A percentile compares a stretch with the other conserved stretches of the same genome.
phyloP scores from a whole-genome alignment of 2,888 invertebrate species.

The Altica lythri region DNA sequence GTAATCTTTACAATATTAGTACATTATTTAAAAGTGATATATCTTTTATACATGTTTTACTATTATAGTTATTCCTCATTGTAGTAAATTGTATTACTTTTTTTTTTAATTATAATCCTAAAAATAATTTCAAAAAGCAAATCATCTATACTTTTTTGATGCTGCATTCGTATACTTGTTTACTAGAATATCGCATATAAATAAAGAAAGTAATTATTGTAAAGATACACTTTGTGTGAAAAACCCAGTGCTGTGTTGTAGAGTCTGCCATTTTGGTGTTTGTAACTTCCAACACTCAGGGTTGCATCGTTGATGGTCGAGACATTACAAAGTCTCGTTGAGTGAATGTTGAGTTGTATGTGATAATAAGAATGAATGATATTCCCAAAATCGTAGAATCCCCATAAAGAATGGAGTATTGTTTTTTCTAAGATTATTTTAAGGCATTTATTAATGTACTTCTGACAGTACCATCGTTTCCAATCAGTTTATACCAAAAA shows the following conservation, averaged over 20 bases:
- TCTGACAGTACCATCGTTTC: slow-evolving; percentile 47
- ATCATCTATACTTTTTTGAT: not conserved
- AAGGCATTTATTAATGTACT: slow-evolving; percentile 54
- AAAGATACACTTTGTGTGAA: not conserved
- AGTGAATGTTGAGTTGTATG: slow-evolving; percentile 38
- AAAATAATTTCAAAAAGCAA: not conserved
- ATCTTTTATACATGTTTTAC: no score
- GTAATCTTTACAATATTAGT: no score
- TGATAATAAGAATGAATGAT: slow-evolving; percentile 40
- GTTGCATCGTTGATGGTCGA: slow-evolving; percentile 42
- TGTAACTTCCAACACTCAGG: slow-evolving; percentile 50
- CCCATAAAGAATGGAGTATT: slow-evolving; percentile 45
- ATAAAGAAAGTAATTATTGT: not conserved
- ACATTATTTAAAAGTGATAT: no score
- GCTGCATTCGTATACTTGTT: no score
- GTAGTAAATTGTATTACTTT: no score
- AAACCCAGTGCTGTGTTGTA: slow-evolving; percentile 35
- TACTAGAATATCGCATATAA: not conserved
- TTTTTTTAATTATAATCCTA: not conserved
- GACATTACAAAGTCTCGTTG: slow-evolving; percentile 35
- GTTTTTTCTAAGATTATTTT: slow-evolving; percentile 46
- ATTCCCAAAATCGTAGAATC: slow-evolving; percentile 36
- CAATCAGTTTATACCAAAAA: slow-evolving; percentile 49
- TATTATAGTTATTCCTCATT: no score
- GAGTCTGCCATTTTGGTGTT: slow-evolving; percentile 41